Evolutionary conservation across 2,113 vertebrate species (phyloP).

Genomic region (Notothenia coriiceps): DNA sequence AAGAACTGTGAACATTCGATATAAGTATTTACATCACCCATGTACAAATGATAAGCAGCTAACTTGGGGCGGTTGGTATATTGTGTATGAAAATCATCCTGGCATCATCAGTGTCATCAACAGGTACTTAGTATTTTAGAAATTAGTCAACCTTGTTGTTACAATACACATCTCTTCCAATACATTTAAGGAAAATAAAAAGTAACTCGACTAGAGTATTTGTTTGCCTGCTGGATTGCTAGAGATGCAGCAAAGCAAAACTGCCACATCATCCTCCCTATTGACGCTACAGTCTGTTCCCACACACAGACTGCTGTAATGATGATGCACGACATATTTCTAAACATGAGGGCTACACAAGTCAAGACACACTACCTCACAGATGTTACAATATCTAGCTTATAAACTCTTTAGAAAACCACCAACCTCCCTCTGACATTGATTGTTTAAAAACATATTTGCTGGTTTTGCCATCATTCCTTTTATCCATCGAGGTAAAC

Average conservation of each 20-base stretch:
- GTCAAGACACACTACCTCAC: background rate
- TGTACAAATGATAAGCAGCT: background rate
- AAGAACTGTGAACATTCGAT: background rate
- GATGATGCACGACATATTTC: conserved; percentile 30
- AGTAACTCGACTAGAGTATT: conserved; percentile 35
- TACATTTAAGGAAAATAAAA: background rate
- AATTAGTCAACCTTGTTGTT: too few species aligned
- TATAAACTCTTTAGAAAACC: background rate
- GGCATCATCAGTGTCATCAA: conserved; percentile 14
- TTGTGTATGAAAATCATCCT: background rate
- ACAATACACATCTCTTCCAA: background rate
- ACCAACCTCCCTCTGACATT: background rate
- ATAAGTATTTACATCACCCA: background rate
- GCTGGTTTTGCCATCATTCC: background rate
- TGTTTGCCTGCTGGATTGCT: conserved; percentile 19
- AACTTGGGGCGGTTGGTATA: background rate
- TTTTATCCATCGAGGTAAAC: background rate
- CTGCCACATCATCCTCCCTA: conserved; percentile 80
- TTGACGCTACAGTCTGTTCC: conserved; percentile 60
- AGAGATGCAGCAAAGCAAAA: conserved; percentile 74
- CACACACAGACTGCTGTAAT: conserved; percentile 39
- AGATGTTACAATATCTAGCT: background rate
- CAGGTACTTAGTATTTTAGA: conserved; percentile 17
- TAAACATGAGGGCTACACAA: conserved; percentile 2
- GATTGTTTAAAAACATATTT: background rate